Percentiles rank a stretch among this genome's conserved stretches.
phyloP scores from a whole-genome alignment of 2,888 invertebrate species.

The Cenopis cana region DNA sequence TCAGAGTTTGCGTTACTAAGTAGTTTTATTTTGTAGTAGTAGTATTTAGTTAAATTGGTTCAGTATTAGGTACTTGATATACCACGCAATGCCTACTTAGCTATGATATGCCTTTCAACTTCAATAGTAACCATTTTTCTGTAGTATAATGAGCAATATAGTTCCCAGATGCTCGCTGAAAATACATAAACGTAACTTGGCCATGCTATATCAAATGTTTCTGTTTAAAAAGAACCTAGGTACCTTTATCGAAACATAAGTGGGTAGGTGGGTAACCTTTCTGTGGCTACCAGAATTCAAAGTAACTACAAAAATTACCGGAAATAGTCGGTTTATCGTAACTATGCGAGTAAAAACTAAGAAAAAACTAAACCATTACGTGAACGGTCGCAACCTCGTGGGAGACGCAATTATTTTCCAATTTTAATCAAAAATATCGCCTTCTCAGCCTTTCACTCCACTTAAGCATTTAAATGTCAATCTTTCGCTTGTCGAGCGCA shows the following conservation, averaged over 20 bases:
- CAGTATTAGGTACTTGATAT: no score
- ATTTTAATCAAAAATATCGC: slow-evolving; percentile 84
- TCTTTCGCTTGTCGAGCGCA: slow-evolving; percentile 66
- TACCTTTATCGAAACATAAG: not conserved
- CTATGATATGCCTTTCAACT: no score
- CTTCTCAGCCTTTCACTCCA: slow-evolving; percentile 82
- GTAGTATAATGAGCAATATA: no score
- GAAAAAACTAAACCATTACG: slow-evolving; percentile 66
- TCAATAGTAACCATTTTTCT: no score
- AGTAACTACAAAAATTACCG: slow-evolving; percentile 55
- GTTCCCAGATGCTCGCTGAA: not conserved
- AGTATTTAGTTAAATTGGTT: no score
- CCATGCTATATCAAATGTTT: not conserved
- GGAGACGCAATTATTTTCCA: slow-evolving; percentile 85
- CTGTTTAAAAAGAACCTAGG: not conserved
- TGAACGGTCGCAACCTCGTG: slow-evolving; percentile 71
- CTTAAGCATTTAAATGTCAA: slow-evolving; percentile 85
- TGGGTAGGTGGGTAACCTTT: slow-evolving; percentile 8
- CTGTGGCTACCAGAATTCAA: slow-evolving; percentile 19
- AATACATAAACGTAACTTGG: not conserved
- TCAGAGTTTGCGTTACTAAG: no score
- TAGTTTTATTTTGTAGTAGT: no score
- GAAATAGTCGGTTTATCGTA: slow-evolving; percentile 70
- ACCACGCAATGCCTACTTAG: no score
- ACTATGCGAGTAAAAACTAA: slow-evolving; percentile 70